Base-by-base conservation (phyloP, 2,113 vertebrate genomes). In the Ceratotherium simum region DNA sequence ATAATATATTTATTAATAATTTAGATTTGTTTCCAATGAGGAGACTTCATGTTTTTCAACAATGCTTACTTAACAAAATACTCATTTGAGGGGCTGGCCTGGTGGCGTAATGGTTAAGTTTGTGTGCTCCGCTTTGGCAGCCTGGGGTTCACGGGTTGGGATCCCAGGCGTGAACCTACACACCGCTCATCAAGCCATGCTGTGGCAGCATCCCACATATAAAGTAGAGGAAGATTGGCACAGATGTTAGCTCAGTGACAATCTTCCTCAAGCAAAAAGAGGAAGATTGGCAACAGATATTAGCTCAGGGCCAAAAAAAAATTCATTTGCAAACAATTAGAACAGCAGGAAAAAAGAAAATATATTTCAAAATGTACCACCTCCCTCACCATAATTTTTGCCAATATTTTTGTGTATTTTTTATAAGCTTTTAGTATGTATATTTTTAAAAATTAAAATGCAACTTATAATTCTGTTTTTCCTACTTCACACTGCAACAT, bases 391-490 rank as follows among this genome's bases (percentile, higher is more conserved):
- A 83, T 80, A 75, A 96, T 25, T 90, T 6, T 29, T 86, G 36
- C 1, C 13, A 93, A 51, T 58, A 67, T 21, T 93, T 64, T 78
- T n/a, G 11, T n/a, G 1, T 79, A 72, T 65, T 69, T 96, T 72
- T 62, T 86, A 20, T 89, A 65, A 85, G 5, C 5, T 93, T 73
- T 81, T 76, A 75, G 18, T 56, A 42, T 58, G 2, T 5, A 51
- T 70, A 46, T 56, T 88, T 91, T 80, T 51, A 69, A 36, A 95
- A 92, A 58, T 96, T 67, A 60, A 81, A 70, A 33, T 75, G 13
- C 2, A 90, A 91, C 6, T 91, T 92, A 58, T 17, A 80, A 56
- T 90, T 92, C 4, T 72, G 27, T 67, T 92, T 90, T 92, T 56
- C 33, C 69, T 70, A 78, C 2, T 56, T 31, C 89, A 20, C 16